Conservation (phyloP, 2,113 vertebrate genomes). For the Cynopterus brachyotis region DNA sequence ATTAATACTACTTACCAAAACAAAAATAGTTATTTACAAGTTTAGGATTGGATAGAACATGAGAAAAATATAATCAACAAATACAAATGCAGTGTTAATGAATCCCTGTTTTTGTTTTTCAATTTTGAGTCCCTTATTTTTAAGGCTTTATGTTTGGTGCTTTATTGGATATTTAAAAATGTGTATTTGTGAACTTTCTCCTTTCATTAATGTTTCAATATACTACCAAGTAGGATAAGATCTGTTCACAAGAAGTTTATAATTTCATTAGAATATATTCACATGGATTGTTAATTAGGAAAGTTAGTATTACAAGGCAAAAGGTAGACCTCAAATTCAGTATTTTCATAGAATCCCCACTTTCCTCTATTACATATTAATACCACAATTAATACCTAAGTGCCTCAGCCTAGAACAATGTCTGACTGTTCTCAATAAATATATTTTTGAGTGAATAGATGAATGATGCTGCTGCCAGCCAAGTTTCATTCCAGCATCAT, state of each 20-base stretch:
- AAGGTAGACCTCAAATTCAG: not conserved
- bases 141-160: not conserved
- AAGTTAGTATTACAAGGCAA: not conserved
- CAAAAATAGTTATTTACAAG: not conserved
- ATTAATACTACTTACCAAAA: slow-evolving; percentile 9
- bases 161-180: not conserved
- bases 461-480: not conserved
- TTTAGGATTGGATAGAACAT: not conserved
- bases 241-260: not conserved
- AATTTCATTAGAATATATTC: not conserved
- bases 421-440: not conserved
- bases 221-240: not conserved
- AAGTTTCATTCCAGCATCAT: not conserved
- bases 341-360: not conserved
- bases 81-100: not conserved
- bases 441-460: not conserved
- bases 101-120: not conserved
- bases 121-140: not conserved
- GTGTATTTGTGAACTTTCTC: not conserved
- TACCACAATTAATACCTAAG: not conserved
- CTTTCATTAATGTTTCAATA: not conserved
- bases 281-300: not conserved
- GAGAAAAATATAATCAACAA: not conserved
- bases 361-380: not conserved
- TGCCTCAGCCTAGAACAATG: not conserved